Evolutionary conservation across 2,797 vertebrate genomes (phyloP), one percentile per base, ranked within the genome.

Genomic region (Gastrophryne carolinensis): DNA sequence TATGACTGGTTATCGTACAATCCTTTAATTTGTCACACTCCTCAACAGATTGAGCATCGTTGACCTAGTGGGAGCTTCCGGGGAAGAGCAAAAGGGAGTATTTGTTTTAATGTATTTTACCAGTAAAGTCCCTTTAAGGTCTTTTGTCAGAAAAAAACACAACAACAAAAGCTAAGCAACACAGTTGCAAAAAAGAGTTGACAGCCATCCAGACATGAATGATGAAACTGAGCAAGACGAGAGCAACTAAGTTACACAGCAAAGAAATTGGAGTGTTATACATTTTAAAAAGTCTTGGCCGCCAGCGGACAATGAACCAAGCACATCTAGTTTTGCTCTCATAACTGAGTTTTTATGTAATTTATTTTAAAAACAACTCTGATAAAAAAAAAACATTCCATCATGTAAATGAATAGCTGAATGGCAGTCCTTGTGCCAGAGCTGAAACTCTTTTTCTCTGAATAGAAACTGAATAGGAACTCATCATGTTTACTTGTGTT

Each of bases 371-470:
- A 64, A 29, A 75, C 35, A 76, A 32, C 34, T 44, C 34, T 21
- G 19, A 34, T 57, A 56, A 44, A 64, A 72, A 56, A 44, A 64
- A 72, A 78, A 63, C 74, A 71, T 77, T 77, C 39, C 50, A 62
- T 71, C 58, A 63, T 77, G 66, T 57, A 77, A 72, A 78, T 78
- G 53, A 72, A 41, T 21, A 39, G 52, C 26, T 47, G 50, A 57
- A 71, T 30, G 35, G 17, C 29, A 30, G 47, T 63, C 52, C 8
- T 49, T 24, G 67, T 61, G 57, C 19, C 21, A 71, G 71, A 76
- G 65, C 56, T 63, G 68, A 69, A 56, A 65, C 62, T 49, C 52
- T 52, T 77, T 29, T 65, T 71, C 49, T 39, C 50, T 78, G 67
- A 65, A 78, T 37, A 13, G 21, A 44, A 19, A 26, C 39, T 30